Conservation (phyloP, 2,888 invertebrate species). For the Protophormia terraenovae region DNA sequence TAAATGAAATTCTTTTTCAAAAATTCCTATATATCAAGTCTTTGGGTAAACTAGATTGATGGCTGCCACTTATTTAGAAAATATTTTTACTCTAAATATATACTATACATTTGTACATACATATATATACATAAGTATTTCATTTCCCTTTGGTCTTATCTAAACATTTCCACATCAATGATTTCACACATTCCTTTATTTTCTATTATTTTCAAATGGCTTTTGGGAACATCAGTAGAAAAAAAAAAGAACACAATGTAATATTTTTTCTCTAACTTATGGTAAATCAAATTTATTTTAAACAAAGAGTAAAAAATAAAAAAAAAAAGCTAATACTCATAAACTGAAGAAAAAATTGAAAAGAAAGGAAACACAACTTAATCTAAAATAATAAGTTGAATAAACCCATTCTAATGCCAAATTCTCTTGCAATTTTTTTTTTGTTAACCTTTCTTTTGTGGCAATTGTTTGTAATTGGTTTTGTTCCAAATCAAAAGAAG, state of each 20-base stretch:
- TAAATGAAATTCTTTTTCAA: no score
- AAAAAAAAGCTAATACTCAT: not conserved
- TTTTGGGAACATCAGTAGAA: not conserved
- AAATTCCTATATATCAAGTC: not conserved
- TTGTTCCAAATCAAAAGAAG: not conserved
- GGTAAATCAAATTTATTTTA: not conserved
- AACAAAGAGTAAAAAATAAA: not conserved
- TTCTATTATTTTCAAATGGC: not conserved
- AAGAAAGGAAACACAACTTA: not conserved
- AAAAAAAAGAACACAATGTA: not conserved
- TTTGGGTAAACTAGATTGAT: not conserved
- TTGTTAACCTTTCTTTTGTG: not conserved
- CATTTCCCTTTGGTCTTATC: conserved; percentile 23
- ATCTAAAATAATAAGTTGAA: not conserved
- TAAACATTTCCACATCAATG: conserved; percentile 29
- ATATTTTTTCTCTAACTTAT: not conserved
- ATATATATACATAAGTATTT: no score
- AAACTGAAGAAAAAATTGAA: not conserved
- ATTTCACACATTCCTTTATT: conserved; percentile 11
- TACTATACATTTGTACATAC: no score
- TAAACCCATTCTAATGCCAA: not conserved
- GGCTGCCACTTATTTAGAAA: not conserved
- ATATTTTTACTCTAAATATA: not conserved
- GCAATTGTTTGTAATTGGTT: not conserved
- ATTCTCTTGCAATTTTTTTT: not conserved